A percentile compares a stretch with the other conserved stretches of the same genome.
phyloP scores from a whole-genome alignment of 2,888 invertebrate genomes.

The Stramonita haemastoma region DNA sequence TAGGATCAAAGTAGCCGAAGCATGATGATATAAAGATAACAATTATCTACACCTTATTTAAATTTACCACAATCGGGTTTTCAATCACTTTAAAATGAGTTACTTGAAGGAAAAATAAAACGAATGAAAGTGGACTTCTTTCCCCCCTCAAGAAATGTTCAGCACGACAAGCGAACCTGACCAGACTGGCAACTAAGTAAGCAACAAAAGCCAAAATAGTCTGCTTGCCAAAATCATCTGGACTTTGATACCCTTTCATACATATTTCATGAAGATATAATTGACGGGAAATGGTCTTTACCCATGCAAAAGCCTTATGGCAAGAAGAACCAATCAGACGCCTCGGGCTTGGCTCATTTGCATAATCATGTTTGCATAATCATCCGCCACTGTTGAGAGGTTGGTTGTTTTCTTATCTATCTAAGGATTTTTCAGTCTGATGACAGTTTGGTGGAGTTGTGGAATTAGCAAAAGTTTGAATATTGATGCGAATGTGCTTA shows the following conservation, averaged over 20 bases:
- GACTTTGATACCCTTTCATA: slow-evolving; percentile 12
- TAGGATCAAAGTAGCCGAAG: not conserved
- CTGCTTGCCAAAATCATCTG: not conserved
- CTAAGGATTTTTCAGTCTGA: not conserved
- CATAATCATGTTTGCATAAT: slow-evolving; percentile 22
- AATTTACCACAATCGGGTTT: not conserved
- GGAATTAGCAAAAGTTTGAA: not conserved
- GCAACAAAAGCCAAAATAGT: no score
- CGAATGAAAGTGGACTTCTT: not conserved
- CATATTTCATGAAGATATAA: slow-evolving; percentile 15
- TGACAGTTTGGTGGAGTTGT: not conserved
- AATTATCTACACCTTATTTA: not conserved
- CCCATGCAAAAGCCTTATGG: not conserved
- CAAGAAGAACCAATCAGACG: not conserved
- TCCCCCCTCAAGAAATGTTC: not conserved
- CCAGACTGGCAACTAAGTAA: no score
- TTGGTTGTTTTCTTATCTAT: not conserved
- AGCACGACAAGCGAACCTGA: no score
- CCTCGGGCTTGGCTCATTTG: not conserved
- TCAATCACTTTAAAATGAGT: not conserved
- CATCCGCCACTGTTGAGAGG: not conserved
- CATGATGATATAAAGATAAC: not conserved
- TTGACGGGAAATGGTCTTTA: not conserved
- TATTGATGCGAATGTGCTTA: not conserved
- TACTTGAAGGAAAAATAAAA: not conserved